Percentiles rank a stretch among this genome's conserved stretches.
Conservation (phyloP, 35 echinoderm and acorn worm genomes). For the Stichopus chloronotus region DNA sequence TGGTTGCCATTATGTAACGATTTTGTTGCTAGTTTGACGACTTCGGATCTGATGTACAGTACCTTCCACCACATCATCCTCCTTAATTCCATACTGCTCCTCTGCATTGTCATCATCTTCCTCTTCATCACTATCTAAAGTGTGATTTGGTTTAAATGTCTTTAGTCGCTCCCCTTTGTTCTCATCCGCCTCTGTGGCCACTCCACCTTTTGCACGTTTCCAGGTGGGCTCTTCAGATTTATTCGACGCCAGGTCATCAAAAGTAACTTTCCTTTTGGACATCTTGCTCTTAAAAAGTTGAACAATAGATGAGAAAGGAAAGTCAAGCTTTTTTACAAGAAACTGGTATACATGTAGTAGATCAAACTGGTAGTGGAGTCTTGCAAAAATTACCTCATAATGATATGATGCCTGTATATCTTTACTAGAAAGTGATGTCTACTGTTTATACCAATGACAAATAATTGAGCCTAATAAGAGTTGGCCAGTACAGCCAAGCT, state of each 20-base stretch:
- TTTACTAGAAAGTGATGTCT: too few relatives aligned
- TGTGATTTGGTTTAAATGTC: conserved; percentile 87
- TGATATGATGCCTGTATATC: too few relatives aligned
- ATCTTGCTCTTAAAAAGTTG: conserved; percentile 8
- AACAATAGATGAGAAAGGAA: background rate
- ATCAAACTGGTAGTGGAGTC: too few relatives aligned
- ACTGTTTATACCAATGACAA: too few relatives aligned
- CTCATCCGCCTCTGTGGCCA: background rate
- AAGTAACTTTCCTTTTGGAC: conserved; percentile 43
- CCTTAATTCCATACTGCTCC: conserved; percentile 46
- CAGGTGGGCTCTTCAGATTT: conserved; percentile 39
- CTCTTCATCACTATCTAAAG: conserved; percentile 90
- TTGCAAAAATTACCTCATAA: too few relatives aligned
- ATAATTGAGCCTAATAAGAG: too few relatives aligned
- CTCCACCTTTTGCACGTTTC: background rate
- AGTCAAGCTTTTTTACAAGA: too few relatives aligned
- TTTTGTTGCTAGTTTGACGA: too few relatives aligned
- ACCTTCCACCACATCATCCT: conserved; percentile 58
- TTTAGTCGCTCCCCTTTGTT: conserved; percentile 40
- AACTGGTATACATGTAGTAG: too few relatives aligned
- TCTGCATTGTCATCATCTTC: conserved; percentile 13
- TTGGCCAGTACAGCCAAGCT: too few relatives aligned
- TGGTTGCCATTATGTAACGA: too few relatives aligned
- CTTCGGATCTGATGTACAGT: background rate
- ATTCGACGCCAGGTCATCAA: background rate